phyloP scores from a whole-genome alignment of 2,113 vertebrate species.

The Larimichthys crocea region DNA sequence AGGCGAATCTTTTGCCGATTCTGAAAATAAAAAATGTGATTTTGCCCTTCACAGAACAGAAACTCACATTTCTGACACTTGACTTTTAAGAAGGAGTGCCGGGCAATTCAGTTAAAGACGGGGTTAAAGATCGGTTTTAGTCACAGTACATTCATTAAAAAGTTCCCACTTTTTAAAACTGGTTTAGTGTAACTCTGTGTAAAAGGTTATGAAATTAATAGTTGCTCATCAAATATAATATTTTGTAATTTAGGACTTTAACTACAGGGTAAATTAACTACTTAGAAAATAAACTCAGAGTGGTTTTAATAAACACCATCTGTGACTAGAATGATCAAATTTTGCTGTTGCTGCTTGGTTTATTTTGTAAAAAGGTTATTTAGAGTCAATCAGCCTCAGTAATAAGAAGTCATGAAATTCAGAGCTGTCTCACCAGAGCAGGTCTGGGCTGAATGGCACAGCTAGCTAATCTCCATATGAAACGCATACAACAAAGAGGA shows the following conservation, averaged over 20 bases:
- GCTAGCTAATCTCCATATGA: constrained; percentile 71
- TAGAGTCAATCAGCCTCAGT: constrained; percentile 19
- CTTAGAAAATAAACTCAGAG: neutral
- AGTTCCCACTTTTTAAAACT: neutral
- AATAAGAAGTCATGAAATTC: constrained; percentile 59
- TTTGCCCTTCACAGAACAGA: constrained; percentile 1
- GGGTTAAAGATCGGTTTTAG: constrained; percentile 10
- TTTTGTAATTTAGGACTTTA: neutral
- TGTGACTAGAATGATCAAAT: neutral
- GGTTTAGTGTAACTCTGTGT: neutral
- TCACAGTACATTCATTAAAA: constrained; percentile 19
- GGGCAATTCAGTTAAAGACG: constrained; percentile 10
- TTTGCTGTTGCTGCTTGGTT: constrained; percentile 14
- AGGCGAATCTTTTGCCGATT: neutral
- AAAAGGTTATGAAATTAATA: neutral
- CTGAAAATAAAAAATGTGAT: neutral
- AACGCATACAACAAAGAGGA: constrained; percentile 62
- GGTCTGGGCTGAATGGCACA: constrained; percentile 62
- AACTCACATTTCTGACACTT: no score
- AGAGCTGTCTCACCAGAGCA: constrained; percentile 45
- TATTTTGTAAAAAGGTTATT: constrained; percentile 36
- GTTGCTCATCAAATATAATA: constrained; percentile 14
- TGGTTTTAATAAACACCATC: constrained; percentile 25
- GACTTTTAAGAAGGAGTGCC: neutral
- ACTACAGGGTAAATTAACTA: neutral